Base-by-base conservation (phyloP, 2,797 vertebrate genomes). In the Silurus aristotelis region DNA sequence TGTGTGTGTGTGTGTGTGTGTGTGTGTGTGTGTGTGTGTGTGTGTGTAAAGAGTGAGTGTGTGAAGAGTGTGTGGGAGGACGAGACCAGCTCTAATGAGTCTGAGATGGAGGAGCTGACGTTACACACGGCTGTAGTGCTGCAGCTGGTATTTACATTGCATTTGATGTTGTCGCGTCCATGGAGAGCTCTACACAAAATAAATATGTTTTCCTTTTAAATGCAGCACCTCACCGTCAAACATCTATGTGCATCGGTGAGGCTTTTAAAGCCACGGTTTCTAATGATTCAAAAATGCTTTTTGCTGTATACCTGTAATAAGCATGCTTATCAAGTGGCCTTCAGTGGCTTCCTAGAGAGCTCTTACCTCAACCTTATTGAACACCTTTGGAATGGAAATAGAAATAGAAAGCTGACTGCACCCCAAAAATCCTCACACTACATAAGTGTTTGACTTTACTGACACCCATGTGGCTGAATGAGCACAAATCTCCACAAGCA, bases 21-120 rank as follows among this genome's bases (percentile, higher is more conserved):
- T 31, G 84, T 68, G 80, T 48, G 60, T 6, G 48, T 6, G 48
- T 6, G 27, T 75, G 84, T 75, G 84, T 75, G 84, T 70, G 81
- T 43, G 56, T 19, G 84, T 31, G 84, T 68, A 43, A 66, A 63
- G 48, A 10, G 48, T 52, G 48, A 52, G 84, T 52, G 84, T 76
- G 80, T 64, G 60, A 31, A 14, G 83, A 55, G 78, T 46, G 27
- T 75, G 84, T 76, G 84, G 79, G 81, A 58, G 56, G 66, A 71
- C 14, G 38, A 86, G 85, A 79, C 85, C 25, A 8, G 64, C 84
- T 85, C 67, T 87, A 85, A 85, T 79, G 67, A 87, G 87, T 77
- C 66, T 79, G 83, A 81, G 79, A 84, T 87, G 67, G 77, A 85
- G 66, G 81, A 85, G 80, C 72, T 81, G 70, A 72, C 71, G 84